Evolutionary conservation across 1,140 invertebrate species (phyloP).

Genomic region (Brachionus rubens): DNA sequence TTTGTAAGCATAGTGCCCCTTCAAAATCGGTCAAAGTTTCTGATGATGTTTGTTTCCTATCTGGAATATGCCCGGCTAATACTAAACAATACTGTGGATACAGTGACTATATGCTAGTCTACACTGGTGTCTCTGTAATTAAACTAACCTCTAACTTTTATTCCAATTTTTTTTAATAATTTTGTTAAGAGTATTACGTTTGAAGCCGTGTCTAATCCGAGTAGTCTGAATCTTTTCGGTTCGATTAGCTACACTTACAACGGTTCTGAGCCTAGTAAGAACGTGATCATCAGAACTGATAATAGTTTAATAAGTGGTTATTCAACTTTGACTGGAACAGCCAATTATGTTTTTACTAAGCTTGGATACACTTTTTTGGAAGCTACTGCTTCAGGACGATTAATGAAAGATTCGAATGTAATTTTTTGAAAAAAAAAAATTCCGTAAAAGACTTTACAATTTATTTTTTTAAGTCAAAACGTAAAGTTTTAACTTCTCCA

Average conservation of each 20-base stretch:
- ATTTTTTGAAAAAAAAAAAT: not conserved
- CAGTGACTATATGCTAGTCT: not conserved
- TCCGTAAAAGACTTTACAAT: not conserved
- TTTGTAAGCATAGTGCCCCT: not conserved
- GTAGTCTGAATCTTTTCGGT: not conserved
- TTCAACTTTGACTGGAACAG: not conserved
- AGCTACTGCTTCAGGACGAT: not conserved
- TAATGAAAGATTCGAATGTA: slow-evolving; percentile 14
- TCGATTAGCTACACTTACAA: not conserved
- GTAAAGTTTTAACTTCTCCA: not conserved
- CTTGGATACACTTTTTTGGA: not conserved
- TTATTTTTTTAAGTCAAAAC: not conserved
- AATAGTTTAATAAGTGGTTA: slow-evolving; percentile 4
- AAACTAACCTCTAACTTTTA: not conserved
- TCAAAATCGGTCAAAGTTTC: not conserved
- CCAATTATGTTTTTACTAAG: not conserved
- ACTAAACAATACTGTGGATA: not conserved
- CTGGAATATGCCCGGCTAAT: not conserved
- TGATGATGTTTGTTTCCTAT: not conserved
- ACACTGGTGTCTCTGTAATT: not conserved
- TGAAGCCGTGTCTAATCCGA: not conserved
- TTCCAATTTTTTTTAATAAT: not conserved
- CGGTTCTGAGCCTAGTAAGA: not conserved
- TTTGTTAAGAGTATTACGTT: not conserved
- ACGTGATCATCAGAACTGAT: not conserved